Base-by-base conservation (phyloP, 2,888 invertebrate species). In the Chrysina gloriosa region DNA sequence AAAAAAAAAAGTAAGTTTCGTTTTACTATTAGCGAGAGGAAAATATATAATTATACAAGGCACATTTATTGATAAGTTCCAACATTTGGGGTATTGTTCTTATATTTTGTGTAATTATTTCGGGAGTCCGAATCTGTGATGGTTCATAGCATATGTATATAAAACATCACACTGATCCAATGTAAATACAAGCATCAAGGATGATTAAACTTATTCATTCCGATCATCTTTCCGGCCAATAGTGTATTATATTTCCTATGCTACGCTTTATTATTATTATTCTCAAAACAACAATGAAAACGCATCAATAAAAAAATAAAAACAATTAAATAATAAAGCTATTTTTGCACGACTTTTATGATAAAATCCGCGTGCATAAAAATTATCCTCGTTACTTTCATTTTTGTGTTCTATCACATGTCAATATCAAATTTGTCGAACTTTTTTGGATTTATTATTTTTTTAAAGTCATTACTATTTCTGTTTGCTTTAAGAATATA, bases 291-390 rank as follows among this genome's bases (percentile, higher is more conserved):
- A 39, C 9, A 61, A 61, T 61, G 27, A 61, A 54, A 54, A 39
- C 36, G 21, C 36, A 42, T 61, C 21, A 61, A 61, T 42, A 61
- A 42, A 61, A 61, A 42, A 61, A 29, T 61, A 61, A 61, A 39
- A 52, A 52, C 31, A 14, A 45, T 21, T 52, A 9, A 52, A 52
- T 52, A n/a, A n/a, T n/a, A 52, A 52, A 52, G 31, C 52, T 52
- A 52, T 16, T 31, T 61, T 42, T 42, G 27, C 42, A 56, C 23
- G 7, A 11, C 16, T 25, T 25, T 48, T 48, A 3, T 2, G n/a
- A 7, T 48, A 21, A 9, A 48, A 48, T 3, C 21, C 23, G 14
- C n/a, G n/a, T n/a, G n/a, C n/a, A 45, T 45, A 19, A 54, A 34
- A 21, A 9, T 19, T 19, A 19, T 48, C 9, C 14, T 7, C 9